These are phyloP conservation scores for Eulemur rufifrons DNA, from an alignment of 2,113 vertebrate species.

Conservation along the genomic window DNA sequence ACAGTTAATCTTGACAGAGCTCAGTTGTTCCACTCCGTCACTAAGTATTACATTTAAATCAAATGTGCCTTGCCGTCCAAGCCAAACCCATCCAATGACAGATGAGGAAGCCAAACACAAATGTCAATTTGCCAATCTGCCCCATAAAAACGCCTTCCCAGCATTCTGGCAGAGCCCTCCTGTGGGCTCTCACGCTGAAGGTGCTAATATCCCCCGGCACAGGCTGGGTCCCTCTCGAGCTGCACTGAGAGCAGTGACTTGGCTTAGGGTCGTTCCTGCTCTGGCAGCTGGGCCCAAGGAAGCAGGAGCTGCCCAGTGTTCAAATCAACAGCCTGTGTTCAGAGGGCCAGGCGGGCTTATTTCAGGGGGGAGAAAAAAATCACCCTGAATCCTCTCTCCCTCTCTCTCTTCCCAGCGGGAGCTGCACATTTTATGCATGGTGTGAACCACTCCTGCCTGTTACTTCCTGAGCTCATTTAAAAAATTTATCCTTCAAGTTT, in stretches of 20 bases:
- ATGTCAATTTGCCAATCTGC: neutral
- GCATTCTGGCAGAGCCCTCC: neutral
- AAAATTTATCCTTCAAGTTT: neutral
- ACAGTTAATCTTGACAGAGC: neutral
- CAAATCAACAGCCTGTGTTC: neutral
- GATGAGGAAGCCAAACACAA: neutral
- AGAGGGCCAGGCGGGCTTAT: neutral
- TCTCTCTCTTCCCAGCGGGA: neutral
- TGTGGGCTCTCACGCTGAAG: fast-evolving
- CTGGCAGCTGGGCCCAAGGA: neutral
- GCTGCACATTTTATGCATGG: neutral
- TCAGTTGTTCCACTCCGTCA: neutral
- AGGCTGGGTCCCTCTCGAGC: neutral
- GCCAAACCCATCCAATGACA: neutral
- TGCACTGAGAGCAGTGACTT: neutral
- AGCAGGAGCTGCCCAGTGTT: neutral
- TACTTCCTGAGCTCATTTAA: neutral
- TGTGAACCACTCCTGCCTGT: neutral
- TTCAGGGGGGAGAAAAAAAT: neutral
- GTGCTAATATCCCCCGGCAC: no score
- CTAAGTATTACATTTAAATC: neutral
- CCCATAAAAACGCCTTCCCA: neutral
- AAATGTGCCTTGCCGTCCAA: neutral
- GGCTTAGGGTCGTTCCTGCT: neutral
- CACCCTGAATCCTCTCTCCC: neutral